Base-by-base conservation (phyloP, 2,113 vertebrate species). In the Oophaga pumilio region DNA sequence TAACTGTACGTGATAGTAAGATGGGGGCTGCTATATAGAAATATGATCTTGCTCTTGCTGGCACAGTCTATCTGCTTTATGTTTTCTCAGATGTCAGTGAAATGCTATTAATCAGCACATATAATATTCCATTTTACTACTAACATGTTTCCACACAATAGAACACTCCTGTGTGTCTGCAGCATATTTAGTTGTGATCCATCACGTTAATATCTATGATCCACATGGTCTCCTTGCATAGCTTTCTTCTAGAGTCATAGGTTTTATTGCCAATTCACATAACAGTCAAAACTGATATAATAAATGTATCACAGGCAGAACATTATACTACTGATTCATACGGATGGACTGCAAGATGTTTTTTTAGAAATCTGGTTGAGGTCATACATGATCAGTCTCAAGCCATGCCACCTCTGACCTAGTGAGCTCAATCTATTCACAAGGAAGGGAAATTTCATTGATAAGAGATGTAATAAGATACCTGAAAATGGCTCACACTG, bases 81-180 rank as follows among this genome's bases (percentile, higher is more conserved):
- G 64, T 69, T 73, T 71, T 84, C n/a, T 84, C 82, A 84, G 82
- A 66, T 84, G 82, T 56, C 18, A 18, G 43, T 26, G n/a, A 66
- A 56, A 71, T 26, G 13, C 17, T 56, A 52, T 71, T 71, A 84
- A 69, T 84, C 49, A 57, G 18, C 5, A 18, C 52, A 17, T 71
- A 71, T 73, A 43, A 71, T 52, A 56, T 71, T n/a, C 71, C 4
- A 33, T 84, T 73, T 57, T 26, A 53, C 68, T 28, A 66, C 52
- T 52, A 56, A 68, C 66, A 84, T 66, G 22, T 56, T 83, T 62
- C n/a, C 18, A 14, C 81, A 69, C 81, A 69, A 69, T 22, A 82
- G 17, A 82, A 49, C 20, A 68, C 52, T 68, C 64, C 28, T 50
- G 82, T 84, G 53, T 57, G 82, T 71, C 66, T 56, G 49, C 13